Percentiles rank a stretch among this genome's conserved stretches.
Evolutionary conservation across 23 tunicate genomes (phyloP).

Genomic region (Botrylloides violaceus): DNA sequence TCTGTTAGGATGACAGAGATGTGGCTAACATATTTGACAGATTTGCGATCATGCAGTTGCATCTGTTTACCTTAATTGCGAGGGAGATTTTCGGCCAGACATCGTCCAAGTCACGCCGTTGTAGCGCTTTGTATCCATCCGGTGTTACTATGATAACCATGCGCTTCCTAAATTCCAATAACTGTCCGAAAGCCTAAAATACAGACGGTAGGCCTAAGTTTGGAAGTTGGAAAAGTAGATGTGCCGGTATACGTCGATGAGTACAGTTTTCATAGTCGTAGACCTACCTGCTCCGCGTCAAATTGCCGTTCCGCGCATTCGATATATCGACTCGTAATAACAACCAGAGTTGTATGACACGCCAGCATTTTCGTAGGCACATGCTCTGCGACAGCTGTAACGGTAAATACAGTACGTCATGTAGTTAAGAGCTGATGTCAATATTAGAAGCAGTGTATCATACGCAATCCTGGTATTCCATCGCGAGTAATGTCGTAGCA

Average conservation of each 20-base stretch:
- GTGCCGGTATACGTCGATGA: too few relatives aligned
- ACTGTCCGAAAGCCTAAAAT: not conserved
- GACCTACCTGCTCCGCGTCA: not conserved
- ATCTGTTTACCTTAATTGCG: not conserved
- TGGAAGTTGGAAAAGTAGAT: too few relatives aligned
- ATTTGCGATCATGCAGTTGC: too few relatives aligned
- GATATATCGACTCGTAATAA: not conserved
- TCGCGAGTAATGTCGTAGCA: not conserved
- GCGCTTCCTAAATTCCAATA: not conserved
- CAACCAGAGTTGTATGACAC: not conserved
- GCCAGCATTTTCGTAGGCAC: not conserved
- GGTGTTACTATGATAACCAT: not conserved
- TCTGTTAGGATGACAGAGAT: too few relatives aligned
- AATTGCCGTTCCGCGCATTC: not conserved
- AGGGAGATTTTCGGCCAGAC: not conserved
- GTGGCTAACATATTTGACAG: too few relatives aligned
- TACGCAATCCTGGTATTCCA: not conserved
- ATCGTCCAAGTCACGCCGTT: not conserved
- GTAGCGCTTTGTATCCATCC: not conserved
- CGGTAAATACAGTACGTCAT: too few relatives aligned
- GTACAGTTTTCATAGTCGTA: too few relatives aligned
- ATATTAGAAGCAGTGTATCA: not conserved
- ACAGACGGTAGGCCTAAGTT: too few relatives aligned
- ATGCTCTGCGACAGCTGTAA: not conserved
- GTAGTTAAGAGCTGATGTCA: too few relatives aligned